Base-by-base conservation (phyloP, 2,113 vertebrate species). In the Noctilio leporinus region DNA sequence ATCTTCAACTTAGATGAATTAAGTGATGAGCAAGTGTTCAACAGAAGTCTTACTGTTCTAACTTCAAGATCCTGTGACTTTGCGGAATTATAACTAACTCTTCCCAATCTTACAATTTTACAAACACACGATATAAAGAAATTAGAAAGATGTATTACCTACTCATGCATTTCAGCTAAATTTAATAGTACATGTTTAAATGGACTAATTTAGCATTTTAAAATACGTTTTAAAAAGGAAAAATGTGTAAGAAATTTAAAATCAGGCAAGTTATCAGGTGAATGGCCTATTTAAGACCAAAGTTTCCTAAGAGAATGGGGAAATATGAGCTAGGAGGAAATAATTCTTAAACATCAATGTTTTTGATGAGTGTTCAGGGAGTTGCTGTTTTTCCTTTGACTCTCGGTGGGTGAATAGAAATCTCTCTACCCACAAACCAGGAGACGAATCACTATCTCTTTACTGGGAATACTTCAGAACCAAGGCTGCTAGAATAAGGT, bases 301-400 rank as follows among this genome's bases (percentile, higher is more conserved):
- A 64, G 12, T 33, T 94, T 53, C 78, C 45, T 87, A 80, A 69
- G 43, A 59, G 55, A 90, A 80, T 49, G 35, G 7, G 76, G 26
- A 89, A 87, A 92, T 75, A 73, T 45, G 55, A 57, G 3, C 2
- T 62, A 73, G n/a, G 24, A 92, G 47, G 10, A 92, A 94, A 72
- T 78, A 80, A 73, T 80, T 95, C 24, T 94, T 86, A 89, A 95
- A 51, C 57, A 86, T 65, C 17, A 88, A 4, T 88, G 38, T 26
- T 93, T 84, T 57, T 51, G 51, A 80, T 73, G 70, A 92, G 9
- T 70, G 20, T 64, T 92, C 73, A 87, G 49, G 5, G 22, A 90
- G 49, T 53, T 90, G 11, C 10, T 92, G 30, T 73, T 95, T 96
- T 82, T 65, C 10, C 24, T 85, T 57, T 96, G 62, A 28, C 67